A percentile compares a stretch with the other conserved stretches of the same genome.
phyloP scores from a whole-genome alignment of 2,888 invertebrate species.

The Ommatoiulus sabulosus region DNA sequence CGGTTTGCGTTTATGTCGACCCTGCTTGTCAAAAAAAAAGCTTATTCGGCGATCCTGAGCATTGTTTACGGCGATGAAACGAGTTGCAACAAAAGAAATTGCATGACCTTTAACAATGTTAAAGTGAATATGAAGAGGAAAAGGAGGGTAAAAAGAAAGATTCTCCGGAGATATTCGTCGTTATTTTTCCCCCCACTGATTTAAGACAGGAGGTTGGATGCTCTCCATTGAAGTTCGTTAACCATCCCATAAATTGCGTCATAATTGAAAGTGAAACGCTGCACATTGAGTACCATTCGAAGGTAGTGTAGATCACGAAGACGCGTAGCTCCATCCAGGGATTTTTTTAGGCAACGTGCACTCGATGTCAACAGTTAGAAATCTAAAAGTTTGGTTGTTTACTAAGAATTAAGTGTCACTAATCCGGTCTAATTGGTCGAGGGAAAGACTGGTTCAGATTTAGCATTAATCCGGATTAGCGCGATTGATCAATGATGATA shows the following conservation, averaged over 20 bases:
- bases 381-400: background rate
- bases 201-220: constrained; percentile 1
- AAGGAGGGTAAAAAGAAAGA: constrained; percentile 15
- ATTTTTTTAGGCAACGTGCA: background rate
- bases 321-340: background rate
- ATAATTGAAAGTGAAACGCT: background rate
- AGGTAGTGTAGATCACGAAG: background rate
- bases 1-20: background rate
- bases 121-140: background rate
- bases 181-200: background rate
- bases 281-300: no score
- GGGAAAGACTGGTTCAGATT: no score
- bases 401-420: background rate
- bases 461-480: no score
- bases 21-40: constrained; percentile 8
- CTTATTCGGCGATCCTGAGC: background rate
- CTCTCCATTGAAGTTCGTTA: background rate
- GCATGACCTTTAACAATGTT: constrained; percentile 13
- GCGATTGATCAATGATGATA: no score
- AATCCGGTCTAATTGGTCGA: no score
- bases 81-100: constrained; percentile 22
- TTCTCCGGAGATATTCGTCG: background rate
- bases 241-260: constrained; percentile 20
- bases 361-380: background rate
- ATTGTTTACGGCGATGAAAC: background rate